A percentile compares a stretch with the other conserved stretches of the same genome.
These are phyloP conservation scores for Solenopsis invicta DNA, from an alignment of 1,140 invertebrate genomes.

Conservation along the genomic window DNA sequence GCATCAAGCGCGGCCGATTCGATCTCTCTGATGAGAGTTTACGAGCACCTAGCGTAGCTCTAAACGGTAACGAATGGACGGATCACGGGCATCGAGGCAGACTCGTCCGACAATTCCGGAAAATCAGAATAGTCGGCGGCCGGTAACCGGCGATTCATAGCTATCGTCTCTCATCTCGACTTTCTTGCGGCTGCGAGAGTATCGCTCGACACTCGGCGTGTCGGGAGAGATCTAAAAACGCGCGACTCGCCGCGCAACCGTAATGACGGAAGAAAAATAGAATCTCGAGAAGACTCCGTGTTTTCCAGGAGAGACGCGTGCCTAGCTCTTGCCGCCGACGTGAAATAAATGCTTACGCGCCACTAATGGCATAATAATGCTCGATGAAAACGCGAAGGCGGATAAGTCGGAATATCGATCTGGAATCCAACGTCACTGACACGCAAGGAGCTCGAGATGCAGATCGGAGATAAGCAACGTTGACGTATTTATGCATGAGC, in stretches of 20 bases:
- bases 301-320: conserved; percentile 1
- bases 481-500: conserved; percentile 77
- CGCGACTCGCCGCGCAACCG: neutral
- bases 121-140: conserved; percentile 53
- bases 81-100: neutral
- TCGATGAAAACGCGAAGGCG: conserved; percentile 33
- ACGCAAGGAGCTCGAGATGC: conserved; percentile 23
- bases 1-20: conserved; percentile 66
- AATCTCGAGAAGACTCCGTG: neutral
- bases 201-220: neutral
- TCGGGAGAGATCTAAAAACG: conserved; percentile 14
- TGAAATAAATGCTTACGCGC: neutral
- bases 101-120: conserved; percentile 39
- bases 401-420: conserved; percentile 50
- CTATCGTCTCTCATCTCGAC: conserved; percentile 5
- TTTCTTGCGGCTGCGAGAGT: neutral
- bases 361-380: neutral
- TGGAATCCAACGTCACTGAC: conserved; percentile 52
- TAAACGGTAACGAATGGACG: conserved; percentile 75
- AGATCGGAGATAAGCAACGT: conserved; percentile 71
- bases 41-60: conserved; percentile 71
- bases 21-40: conserved; percentile 80
- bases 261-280: neutral
- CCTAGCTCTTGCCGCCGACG: neutral
- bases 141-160: conserved; percentile 42